Conservation (phyloP, 64 coral and sea anemone genomes). For the Pocillopora verrucosa region DNA sequence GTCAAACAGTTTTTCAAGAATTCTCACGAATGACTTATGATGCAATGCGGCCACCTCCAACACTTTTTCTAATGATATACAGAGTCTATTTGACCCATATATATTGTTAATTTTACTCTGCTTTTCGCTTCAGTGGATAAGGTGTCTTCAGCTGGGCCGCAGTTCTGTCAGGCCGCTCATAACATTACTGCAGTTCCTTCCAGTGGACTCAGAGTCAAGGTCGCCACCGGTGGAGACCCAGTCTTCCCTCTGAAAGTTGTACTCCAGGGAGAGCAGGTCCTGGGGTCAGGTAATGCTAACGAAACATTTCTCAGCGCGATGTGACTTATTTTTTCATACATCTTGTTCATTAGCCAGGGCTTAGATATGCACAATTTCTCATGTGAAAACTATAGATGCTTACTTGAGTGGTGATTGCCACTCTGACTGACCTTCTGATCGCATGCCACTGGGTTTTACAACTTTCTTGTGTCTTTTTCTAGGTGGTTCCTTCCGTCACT, state of each 20-base stretch:
- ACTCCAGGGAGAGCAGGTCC: conserved; percentile 88
- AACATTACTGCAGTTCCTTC: conserved; percentile 72
- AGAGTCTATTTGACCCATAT: neutral
- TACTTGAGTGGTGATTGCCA: no score
- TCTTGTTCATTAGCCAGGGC: no score
- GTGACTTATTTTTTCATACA: no score
- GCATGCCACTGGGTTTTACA: neutral
- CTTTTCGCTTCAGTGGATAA: conserved; percentile 47
- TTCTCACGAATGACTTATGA: no score
- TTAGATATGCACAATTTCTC: no score
- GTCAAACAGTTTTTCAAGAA: no score
- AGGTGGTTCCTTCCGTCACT: conserved; percentile 98
- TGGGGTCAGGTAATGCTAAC: conserved; percentile 80
- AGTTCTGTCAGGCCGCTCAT: conserved; percentile 81
- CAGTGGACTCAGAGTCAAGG: conserved; percentile 88
- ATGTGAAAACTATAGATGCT: no score
- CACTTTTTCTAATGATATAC: neutral
- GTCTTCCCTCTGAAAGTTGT: conserved; percentile 86
- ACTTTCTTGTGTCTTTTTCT: neutral
- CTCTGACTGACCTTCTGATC: no score
- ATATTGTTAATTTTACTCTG: neutral
- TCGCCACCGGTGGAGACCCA: conserved; percentile 94
- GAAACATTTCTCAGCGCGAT: neutral
- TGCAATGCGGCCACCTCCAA: no score
- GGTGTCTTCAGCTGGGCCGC: conserved; percentile 59